These are phyloP conservation scores for Acanthopagrus latus DNA, from an alignment of 2,797 vertebrate species.

Conservation along the genomic window DNA sequence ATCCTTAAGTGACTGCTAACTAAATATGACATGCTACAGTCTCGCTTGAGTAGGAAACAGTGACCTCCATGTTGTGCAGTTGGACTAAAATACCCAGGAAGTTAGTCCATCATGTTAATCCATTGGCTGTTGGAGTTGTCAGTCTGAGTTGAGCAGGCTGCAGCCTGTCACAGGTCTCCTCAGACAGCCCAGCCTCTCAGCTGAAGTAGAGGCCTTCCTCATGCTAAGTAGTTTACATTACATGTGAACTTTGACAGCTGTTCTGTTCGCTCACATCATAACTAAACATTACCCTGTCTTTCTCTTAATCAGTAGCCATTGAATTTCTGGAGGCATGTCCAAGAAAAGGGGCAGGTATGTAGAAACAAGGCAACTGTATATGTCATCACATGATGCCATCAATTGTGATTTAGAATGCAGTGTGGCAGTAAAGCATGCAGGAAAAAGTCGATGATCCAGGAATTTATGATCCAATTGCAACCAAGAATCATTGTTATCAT, in stretches of 20 bases:
- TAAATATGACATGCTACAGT: constrained; percentile 2
- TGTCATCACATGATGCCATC: neutral
- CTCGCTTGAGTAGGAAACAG: constrained; percentile 11
- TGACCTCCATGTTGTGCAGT: constrained; percentile 72
- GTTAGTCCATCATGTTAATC: constrained; percentile 52
- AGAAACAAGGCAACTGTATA: constrained; percentile 23
- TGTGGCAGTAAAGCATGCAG: neutral
- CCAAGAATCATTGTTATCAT: too few relatives aligned
- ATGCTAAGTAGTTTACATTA: neutral
- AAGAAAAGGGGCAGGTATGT: constrained; percentile 91
- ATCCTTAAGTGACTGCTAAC: neutral
- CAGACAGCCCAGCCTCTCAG: constrained; percentile 29
- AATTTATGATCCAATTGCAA: neutral
- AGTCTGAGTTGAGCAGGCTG: constrained; percentile 41
- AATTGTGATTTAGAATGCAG: neutral
- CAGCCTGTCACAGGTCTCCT: constrained; percentile 31
- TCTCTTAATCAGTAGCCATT: constrained; percentile 71
- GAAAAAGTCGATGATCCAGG: neutral
- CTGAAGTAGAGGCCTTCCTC: constrained; percentile 29
- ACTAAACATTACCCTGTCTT: constrained; percentile 56
- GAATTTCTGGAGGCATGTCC: constrained; percentile 88
- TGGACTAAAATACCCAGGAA: constrained; percentile 71
- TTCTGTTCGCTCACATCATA: constrained; percentile 20
- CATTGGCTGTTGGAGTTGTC: constrained; percentile 74
- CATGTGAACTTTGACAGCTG: constrained; percentile 52